Conservation (phyloP, 2,797 vertebrate species). For the Apogon talboti region DNA sequence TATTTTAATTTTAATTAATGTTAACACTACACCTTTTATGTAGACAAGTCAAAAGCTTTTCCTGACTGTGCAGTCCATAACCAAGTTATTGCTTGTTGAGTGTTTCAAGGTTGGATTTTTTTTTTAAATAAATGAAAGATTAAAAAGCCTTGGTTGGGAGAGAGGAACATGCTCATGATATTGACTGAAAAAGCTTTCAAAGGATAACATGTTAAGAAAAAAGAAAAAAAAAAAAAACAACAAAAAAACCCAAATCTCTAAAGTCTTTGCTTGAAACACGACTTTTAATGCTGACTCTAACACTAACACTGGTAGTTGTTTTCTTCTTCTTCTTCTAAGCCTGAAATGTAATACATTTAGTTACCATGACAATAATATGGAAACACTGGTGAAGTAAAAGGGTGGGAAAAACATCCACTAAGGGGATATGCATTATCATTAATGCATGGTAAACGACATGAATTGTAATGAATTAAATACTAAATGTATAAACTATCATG, state of each 20-base stretch:
- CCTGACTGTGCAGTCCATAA: neutral
- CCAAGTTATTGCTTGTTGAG: slow-evolving; percentile 18
- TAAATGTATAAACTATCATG: neutral
- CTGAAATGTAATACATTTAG: neutral
- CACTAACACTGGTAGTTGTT: neutral
- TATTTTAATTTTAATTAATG: slow-evolving; percentile 11
- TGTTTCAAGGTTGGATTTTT: slow-evolving; percentile 39
- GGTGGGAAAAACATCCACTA: neutral
- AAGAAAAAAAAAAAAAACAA: no score
- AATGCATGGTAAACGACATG: slow-evolving; percentile 5
- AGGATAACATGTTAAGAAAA: slow-evolving; percentile 3
- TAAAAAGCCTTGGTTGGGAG: slow-evolving; percentile 15
- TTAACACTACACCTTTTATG: neutral
- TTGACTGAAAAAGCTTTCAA: slow-evolving; percentile 35
- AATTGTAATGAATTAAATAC: slow-evolving; percentile 10
- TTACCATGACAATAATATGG: neutral
- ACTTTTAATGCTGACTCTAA: slow-evolving; percentile 6
- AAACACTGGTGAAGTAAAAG: neutral
- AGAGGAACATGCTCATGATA: slow-evolving; percentile 6
- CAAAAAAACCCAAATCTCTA: slow-evolving; percentile 6
- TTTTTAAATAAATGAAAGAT: slow-evolving; percentile 23
- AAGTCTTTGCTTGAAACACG: neutral
- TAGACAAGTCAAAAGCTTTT: neutral
- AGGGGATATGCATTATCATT: slow-evolving; percentile 4
- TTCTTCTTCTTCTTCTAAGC: neutral